Base-by-base conservation (phyloP, 37 sponge, comb jelly and placozoan genomes). In the Geodia barretti region DNA sequence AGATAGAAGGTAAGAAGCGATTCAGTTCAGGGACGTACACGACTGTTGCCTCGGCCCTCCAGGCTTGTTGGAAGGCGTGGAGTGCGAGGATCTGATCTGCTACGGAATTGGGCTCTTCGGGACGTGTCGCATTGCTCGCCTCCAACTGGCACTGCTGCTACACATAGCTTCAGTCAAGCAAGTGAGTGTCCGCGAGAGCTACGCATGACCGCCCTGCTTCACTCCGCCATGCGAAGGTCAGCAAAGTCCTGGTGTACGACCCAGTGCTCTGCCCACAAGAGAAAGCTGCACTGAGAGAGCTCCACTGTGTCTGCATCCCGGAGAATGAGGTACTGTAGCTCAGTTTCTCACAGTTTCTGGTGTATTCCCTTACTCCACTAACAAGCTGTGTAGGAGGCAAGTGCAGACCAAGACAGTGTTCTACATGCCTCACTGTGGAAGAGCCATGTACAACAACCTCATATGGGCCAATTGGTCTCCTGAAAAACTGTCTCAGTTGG, bases 401-500 rank as follows among this genome's bases (percentile, higher is more conserved):
- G 73, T 83, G 17, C 7, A 63, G 19, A 35, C 39, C 0, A 25
- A 31, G n/a, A 93, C 94, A 1, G 34, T 93, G 73, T 86, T 89
- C 73, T 93, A 83, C 80, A 93, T 91, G 91, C 83, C 83, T 25
- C 91, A 91, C 75, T 91, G 91, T 73, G 79, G 87, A 0, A 41
- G 1, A 36, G 78, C 91, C 42, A 86, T 91, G 87, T 91, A 91
- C 80, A 91, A 86, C 79, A 86, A 91, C 75, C 61, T 91, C 3
- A 75, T 91, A 28, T 86, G 87, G 82, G 87, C 91, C 5, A 91
- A 91, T 63, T 91, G 91, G 91, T 65, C 41, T 19, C 30, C 65
- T 43, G 34, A 73, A 17, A 23, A 73, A 35, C 87, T 92, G 36
- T 8, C 61, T 3, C 32, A 62, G 24, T 59, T 89, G 4, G 47